Evolutionary conservation across 1,140 invertebrate genomes (phyloP).

Genomic region (Diprion similis): DNA sequence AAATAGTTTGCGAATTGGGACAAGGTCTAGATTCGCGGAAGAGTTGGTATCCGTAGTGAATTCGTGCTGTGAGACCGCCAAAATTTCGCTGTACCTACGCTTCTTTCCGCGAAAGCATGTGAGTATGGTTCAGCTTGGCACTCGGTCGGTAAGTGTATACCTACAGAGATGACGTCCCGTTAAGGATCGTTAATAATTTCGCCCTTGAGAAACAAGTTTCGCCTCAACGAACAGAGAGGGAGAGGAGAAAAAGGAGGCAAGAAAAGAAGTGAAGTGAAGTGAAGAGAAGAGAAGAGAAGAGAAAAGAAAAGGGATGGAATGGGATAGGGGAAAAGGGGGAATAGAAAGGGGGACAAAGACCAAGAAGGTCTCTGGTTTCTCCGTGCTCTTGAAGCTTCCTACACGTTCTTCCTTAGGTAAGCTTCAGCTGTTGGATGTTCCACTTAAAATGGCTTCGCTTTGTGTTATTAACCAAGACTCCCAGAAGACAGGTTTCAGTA

Average conservation of each 20-base stretch:
- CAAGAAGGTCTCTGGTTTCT: neutral
- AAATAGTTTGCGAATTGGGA: neutral
- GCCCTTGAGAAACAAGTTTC: neutral
- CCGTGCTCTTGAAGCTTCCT: no score
- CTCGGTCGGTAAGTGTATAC: neutral
- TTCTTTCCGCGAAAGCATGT: neutral
- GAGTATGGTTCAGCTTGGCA: neutral
- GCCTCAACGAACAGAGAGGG: neutral
- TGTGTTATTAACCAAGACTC: no score
- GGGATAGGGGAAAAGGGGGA: neutral
- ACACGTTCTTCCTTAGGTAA: no score
- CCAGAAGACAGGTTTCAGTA: no score
- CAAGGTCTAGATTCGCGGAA: slow-evolving; percentile 7
- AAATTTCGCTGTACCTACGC: neutral
- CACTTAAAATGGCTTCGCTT: no score
- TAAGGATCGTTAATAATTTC: slow-evolving; percentile 4
- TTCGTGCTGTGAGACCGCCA: neutral
- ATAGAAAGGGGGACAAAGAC: slow-evolving; percentile 14
- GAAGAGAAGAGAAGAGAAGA: no score
- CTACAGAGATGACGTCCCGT: neutral
- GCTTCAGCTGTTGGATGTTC: no score
- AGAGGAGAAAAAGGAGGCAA: no score
- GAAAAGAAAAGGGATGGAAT: no score
- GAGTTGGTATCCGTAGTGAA: neutral
- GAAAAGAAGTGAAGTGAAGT: no score